phyloP scores from a whole-genome alignment of 2,797 vertebrate genomes.

The Lagorchestes hirsutus region DNA sequence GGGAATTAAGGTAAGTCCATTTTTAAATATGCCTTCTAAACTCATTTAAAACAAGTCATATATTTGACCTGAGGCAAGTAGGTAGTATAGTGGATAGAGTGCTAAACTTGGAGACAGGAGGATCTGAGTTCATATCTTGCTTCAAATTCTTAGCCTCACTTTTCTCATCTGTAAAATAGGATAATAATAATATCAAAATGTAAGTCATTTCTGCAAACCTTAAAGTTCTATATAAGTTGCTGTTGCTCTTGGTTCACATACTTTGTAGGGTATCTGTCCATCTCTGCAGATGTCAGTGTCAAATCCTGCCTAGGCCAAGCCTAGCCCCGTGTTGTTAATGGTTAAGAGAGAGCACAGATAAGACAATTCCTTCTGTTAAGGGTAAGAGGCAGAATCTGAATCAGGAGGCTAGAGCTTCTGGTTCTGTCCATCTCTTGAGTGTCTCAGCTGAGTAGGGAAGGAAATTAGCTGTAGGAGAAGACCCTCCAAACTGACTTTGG shows the following conservation, averaged over 20 bases:
- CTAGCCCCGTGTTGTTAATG: background rate
- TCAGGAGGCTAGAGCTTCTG: background rate
- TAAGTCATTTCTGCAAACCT: background rate
- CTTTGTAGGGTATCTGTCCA: constrained; percentile 5
- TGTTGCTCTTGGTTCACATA: background rate
- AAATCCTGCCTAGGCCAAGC: background rate
- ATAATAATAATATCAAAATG: background rate
- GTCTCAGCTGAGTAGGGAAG: background rate
- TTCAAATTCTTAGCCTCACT: background rate
- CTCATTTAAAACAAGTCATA: constrained; percentile 16
- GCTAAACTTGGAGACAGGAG: background rate
- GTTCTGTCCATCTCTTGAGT: background rate
- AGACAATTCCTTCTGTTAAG: background rate
- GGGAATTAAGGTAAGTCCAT: constrained; percentile 29
- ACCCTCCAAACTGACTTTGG: background rate
- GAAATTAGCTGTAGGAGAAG: background rate
- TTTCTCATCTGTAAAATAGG: background rate
- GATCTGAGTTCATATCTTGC: background rate
- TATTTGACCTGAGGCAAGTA: background rate
- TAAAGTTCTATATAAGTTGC: background rate
- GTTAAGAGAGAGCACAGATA: background rate
- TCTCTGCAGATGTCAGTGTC: background rate
- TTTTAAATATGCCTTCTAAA: constrained; percentile 7
- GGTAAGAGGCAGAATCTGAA: background rate
- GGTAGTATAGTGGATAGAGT: background rate